phyloP scores from a whole-genome alignment of 2,888 invertebrate species.

The Neoitamus cyanurus region DNA sequence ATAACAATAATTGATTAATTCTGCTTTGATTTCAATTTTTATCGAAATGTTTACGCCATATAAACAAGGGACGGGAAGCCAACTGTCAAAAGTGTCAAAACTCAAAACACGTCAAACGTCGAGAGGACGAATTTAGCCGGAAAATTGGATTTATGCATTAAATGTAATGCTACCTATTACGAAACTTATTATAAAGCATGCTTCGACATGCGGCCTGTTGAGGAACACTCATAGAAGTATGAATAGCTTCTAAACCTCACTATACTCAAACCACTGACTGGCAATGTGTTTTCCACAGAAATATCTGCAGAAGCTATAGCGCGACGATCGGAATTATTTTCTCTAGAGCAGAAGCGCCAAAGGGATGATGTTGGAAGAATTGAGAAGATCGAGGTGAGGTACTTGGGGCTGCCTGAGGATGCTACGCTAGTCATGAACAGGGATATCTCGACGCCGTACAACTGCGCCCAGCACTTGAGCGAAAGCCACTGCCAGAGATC shows the following conservation, averaged over 20 bases:
- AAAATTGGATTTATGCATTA: neutral
- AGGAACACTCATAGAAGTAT: neutral
- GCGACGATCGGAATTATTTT: slow-evolving; percentile 78
- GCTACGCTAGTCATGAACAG: slow-evolving; percentile 89
- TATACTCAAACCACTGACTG: neutral
- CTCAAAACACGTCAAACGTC: neutral
- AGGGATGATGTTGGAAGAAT: slow-evolving; percentile 80
- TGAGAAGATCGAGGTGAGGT: slow-evolving; percentile 90
- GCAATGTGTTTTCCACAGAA: neutral
- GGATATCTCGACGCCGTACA: slow-evolving; percentile 88
- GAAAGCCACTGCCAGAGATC: slow-evolving; percentile 77
- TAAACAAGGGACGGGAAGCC: neutral
- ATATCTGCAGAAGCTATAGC: slow-evolving; percentile 66
- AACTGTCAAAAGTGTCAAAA: neutral
- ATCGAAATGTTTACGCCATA: neutral
- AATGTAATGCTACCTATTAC: neutral
- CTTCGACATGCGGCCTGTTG: neutral
- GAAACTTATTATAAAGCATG: neutral
- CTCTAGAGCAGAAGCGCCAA: slow-evolving; percentile 81
- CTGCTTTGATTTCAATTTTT: neutral
- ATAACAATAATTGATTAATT: neutral
- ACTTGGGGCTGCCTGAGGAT: slow-evolving; percentile 79
- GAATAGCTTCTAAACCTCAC: neutral
- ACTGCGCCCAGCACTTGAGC: slow-evolving; percentile 88
- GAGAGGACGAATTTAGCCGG: neutral